Conservation (phyloP, 2,797 vertebrate species). For the Myiotriccus ornatus region DNA sequence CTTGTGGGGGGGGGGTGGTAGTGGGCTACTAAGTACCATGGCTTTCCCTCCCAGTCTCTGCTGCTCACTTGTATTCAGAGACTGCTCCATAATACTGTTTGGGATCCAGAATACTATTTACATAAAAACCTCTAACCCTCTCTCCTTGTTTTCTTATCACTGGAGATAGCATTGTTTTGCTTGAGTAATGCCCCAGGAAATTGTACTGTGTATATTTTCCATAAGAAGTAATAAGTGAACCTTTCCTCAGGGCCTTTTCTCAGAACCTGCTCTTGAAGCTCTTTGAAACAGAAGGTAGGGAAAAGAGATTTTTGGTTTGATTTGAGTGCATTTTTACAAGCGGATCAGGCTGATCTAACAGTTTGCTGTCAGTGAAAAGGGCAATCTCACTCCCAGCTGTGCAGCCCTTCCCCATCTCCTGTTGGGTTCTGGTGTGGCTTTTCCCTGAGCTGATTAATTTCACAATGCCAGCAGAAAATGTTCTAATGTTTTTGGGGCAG, state of each 20-base stretch:
- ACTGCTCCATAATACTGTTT: background rate
- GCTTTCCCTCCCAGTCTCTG: background rate
- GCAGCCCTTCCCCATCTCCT: background rate
- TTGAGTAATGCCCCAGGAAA: constrained; percentile 46
- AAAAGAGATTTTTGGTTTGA: background rate
- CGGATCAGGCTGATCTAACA: background rate
- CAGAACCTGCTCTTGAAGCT: background rate
- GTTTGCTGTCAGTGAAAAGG: background rate
- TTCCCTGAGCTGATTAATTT: background rate
- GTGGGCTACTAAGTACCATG: rapidly evolving
- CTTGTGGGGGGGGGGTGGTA: background rate
- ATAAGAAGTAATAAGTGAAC: background rate
- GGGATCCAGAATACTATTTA: background rate
- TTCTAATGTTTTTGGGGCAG: background rate
- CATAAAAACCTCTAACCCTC: background rate
- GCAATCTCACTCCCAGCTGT: background rate
- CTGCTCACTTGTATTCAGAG: rapidly evolving
- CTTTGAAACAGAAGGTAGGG: background rate
- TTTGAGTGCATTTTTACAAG: background rate
- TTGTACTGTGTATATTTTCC: constrained; percentile 17
- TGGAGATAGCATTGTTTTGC: constrained; percentile 34
- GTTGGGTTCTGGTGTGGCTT: background rate
- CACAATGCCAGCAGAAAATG: background rate
- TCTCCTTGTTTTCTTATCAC: constrained; percentile 17
- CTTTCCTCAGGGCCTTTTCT: background rate